These are phyloP conservation scores for Abrostola triplasia DNA, from an alignment of 2,888 invertebrate genomes.

Conservation along the genomic window DNA sequence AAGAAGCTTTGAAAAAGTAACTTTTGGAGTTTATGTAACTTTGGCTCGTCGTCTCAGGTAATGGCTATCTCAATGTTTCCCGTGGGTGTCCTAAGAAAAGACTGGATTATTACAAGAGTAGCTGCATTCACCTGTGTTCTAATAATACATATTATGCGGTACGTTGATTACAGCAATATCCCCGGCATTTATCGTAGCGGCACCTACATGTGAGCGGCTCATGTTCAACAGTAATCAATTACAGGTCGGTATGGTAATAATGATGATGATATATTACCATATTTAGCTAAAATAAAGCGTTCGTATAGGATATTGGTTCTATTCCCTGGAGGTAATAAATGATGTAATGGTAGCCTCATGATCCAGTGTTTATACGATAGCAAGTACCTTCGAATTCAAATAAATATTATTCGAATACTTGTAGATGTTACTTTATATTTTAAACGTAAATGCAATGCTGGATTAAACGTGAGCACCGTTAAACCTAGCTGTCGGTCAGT, in stretches of 20 bases:
- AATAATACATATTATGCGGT: slow-evolving; percentile 24
- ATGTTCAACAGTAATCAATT: slow-evolving; percentile 46
- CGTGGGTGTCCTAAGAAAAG: slow-evolving; percentile 42
- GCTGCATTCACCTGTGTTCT: slow-evolving; percentile 30
- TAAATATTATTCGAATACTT: no score
- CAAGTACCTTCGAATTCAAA: no score
- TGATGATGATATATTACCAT: slow-evolving; percentile 48
- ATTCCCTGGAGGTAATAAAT: not conserved
- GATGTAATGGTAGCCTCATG: not conserved
- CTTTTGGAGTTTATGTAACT: slow-evolving; percentile 16
- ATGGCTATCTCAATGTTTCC: slow-evolving; percentile 27
- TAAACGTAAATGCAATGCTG: no score
- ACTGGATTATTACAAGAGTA: slow-evolving; percentile 39
- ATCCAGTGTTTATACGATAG: not conserved
- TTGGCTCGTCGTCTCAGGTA: slow-evolving; percentile 27
- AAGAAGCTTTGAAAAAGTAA: slow-evolving; percentile 6
- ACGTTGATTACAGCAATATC: slow-evolving; percentile 44
- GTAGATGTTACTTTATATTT: no score
- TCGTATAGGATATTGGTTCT: slow-evolving; percentile 1
- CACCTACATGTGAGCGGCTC: slow-evolving; percentile 20
- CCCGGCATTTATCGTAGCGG: slow-evolving; percentile 24
- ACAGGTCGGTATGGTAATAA: slow-evolving; percentile 11
- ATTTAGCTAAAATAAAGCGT: slow-evolving; percentile 35
- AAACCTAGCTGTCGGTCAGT: no score
- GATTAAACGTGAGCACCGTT: no score